Conservation (phyloP, 2,113 vertebrate species). For the Epinephelus cyanopodus region DNA sequence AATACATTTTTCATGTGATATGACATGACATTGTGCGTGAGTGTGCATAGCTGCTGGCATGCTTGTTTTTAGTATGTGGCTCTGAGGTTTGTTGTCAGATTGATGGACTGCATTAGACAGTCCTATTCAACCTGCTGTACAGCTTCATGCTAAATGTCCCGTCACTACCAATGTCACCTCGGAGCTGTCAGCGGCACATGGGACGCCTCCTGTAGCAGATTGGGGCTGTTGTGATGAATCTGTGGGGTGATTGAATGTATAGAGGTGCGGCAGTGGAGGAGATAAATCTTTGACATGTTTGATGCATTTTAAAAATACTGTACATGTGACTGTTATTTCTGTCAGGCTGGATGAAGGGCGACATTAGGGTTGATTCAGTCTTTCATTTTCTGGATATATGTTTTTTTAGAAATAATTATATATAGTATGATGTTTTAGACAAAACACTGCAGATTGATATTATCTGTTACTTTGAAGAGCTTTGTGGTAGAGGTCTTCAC, state of each 20-base stretch:
- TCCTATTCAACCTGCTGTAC: constrained; percentile 26
- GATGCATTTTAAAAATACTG: constrained; percentile 14
- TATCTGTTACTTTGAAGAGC: too few species aligned
- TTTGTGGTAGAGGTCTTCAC: too few species aligned
- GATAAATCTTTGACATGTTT: constrained; percentile 8
- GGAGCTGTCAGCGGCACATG: constrained; percentile 10
- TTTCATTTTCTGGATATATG: constrained; percentile 7
- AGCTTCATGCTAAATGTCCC: constrained; percentile 46
- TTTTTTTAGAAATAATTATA: not conserved
- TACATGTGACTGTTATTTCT: constrained; percentile 11
- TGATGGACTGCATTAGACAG: constrained; percentile 45
- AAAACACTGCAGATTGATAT: too few species aligned
- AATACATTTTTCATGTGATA: not conserved
- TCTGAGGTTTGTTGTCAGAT: constrained; percentile 33
- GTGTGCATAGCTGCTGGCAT: not conserved
- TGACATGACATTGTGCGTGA: constrained; percentile 4
- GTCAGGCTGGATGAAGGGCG: not conserved
- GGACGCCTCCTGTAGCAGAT: constrained; percentile 9
- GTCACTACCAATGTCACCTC: constrained; percentile 50
- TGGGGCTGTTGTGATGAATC: constrained; percentile 43
- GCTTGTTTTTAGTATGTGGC: constrained; percentile 43
- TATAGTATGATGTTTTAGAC: not conserved
- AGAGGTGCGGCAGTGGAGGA: not conserved
- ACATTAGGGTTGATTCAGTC: not conserved
- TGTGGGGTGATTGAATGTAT: constrained; percentile 49